phyloP scores from a whole-genome alignment of 2,797 vertebrate genomes.

The Pangasius mekongensis region DNA sequence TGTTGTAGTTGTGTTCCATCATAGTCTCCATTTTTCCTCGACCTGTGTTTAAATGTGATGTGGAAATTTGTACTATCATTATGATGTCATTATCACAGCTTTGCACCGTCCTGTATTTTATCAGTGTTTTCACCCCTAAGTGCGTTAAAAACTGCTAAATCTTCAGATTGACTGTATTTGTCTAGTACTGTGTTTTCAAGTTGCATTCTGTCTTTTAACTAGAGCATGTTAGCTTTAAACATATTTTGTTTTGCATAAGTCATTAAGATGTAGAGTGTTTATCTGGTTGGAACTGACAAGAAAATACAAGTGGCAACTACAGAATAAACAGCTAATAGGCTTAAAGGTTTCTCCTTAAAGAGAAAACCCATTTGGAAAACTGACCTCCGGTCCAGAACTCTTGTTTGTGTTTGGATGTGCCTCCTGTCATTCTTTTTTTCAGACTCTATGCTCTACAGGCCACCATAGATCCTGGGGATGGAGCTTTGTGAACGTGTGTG shows the following conservation, averaged over 20 bases:
- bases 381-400: background rate
- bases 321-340: background rate
- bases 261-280: background rate
- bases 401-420: background rate
- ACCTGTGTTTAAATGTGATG: background rate
- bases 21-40: background rate
- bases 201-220: background rate
- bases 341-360: background rate
- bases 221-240: background rate
- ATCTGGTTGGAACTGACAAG: background rate
- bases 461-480: background rate
- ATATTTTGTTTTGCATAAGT: background rate
- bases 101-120: background rate
- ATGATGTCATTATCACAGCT: background rate
- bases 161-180: background rate
- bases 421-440: background rate
- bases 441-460: background rate
- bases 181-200: background rate
- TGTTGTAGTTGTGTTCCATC: background rate
- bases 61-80: background rate
- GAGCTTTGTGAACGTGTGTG: background rate
- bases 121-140: background rate
- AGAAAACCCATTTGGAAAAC: background rate
- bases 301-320: background rate
- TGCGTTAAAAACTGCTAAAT: background rate